These are phyloP conservation scores for Lytechinus variegatus DNA, from an alignment of 35 echinoderm and acorn worm genomes.

Conservation along the genomic window DNA sequence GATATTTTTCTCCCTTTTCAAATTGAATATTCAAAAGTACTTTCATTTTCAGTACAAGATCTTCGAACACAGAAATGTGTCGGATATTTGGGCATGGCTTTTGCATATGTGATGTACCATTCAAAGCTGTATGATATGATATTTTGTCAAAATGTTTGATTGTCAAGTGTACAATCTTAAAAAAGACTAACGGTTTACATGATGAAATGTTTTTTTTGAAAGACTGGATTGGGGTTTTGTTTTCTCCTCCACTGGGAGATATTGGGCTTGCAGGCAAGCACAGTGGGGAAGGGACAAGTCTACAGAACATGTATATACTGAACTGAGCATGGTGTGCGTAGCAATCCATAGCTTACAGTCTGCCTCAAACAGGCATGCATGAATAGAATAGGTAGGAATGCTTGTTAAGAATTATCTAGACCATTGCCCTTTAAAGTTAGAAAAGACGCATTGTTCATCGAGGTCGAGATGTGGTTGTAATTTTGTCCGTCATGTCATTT, in stretches of 20 bases:
- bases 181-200: not conserved
- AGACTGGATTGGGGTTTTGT: not conserved
- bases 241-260: not conserved
- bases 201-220: not conserved
- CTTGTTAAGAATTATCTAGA: not conserved
- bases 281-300: not conserved
- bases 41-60: not conserved
- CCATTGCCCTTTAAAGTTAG: not conserved
- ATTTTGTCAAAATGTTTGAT: not conserved
- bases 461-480: not conserved
- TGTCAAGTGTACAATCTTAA: not conserved
- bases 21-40: not conserved
- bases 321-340: not conserved
- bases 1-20: not conserved
- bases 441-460: not conserved
- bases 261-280: slow-evolving; percentile 8
- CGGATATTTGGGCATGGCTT: not conserved
- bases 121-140: not conserved
- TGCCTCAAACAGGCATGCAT: not conserved
- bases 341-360: not conserved
- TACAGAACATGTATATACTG: not conserved
- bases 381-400: not conserved
- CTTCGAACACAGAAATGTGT: not conserved
- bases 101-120: not conserved
- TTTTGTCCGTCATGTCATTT: not conserved